Base-by-base conservation (phyloP, 2,797 vertebrate genomes). In the Girardinus metallicus region DNA sequence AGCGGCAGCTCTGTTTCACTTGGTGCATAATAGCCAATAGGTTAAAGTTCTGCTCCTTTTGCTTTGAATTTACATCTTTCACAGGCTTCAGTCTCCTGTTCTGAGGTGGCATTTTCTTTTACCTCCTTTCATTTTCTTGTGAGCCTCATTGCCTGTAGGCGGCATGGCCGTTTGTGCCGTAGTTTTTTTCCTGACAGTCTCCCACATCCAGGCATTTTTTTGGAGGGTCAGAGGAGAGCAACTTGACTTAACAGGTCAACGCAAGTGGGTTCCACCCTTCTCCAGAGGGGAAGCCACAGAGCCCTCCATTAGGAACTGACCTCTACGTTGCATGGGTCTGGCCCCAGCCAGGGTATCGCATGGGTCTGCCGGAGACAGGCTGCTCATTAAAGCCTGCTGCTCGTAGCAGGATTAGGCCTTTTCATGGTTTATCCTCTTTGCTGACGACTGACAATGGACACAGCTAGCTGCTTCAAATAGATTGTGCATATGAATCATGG, bases 181-280 rank as follows among this genome's bases (percentile, higher is more conserved):
- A 87, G 85, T 78, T 84, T 71, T 44, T 44, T 71, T 87, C 53
- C 86, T 86, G 89, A 87, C 82, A 90, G 86, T 94, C 92, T 93
- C 91, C 92, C 89, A 92, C 92, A 90, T 92, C 85, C 86, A 90
- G 85, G 81, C 86, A 88, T 93, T 93, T 94, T 94, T 93, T 87
- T 60, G 92, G 92, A 83, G 93, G 95, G 94, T 96, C 95, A 95
- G 91, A 87, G 88, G 93, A 94, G 90, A 94, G 93, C 93, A 94
- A 95, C 93, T 95, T 95, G 94, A 95, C 95, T 96, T 96, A 95
- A 94, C 94, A 92, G 95, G 95, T 95, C 95, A 96, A 92, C 77
- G 83, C 92, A 91, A 95, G 93, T 94, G 92, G 94, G 92, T 93
- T 89, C 93, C 95, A 89, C 95, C 94, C 93, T 94, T 93, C 93